phyloP scores from a whole-genome alignment of 2,797 vertebrate species.

The Rhadinocentrus ornatus region DNA sequence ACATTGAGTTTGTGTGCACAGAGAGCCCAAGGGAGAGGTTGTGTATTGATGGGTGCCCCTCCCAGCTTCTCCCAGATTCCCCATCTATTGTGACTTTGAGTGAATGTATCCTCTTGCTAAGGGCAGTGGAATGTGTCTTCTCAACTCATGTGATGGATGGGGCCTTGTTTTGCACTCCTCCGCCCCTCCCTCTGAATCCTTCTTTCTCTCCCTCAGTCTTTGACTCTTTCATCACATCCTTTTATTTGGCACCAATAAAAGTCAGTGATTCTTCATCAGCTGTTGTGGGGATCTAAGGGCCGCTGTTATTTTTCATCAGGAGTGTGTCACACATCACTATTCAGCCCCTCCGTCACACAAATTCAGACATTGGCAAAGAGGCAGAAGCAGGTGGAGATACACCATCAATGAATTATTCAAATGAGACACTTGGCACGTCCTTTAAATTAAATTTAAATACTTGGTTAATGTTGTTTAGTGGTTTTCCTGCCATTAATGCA shows the following conservation, averaged over 20 bases:
- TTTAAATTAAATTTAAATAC: conserved; percentile 76
- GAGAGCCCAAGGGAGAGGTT: conserved; percentile 76
- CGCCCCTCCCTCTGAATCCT: conserved; percentile 86
- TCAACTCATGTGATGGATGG: conserved; percentile 86
- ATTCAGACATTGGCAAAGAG: conserved; percentile 72
- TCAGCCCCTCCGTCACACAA: conserved; percentile 74
- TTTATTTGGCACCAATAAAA: conserved; percentile 86
- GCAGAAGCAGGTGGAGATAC: conserved; percentile 78
- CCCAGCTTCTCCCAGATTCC: conserved; percentile 80
- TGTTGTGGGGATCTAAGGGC: conserved; percentile 81
- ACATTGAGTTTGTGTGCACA: conserved; percentile 76
- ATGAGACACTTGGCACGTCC: conserved; percentile 73
- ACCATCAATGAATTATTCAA: conserved; percentile 81
- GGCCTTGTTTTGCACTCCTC: conserved; percentile 88
- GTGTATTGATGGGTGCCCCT: conserved; percentile 83
- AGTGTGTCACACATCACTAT: conserved; percentile 84
- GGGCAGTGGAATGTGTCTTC: conserved; percentile 86
- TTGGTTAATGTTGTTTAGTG: conserved; percentile 62
- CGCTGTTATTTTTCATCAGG: conserved; percentile 81
- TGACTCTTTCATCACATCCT: conserved; percentile 85
- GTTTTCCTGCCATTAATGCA: conserved; percentile 39
- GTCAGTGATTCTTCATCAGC: conserved; percentile 86
- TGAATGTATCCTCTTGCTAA: conserved; percentile 86
- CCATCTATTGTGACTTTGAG: conserved; percentile 85
- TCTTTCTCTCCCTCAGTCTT: conserved; percentile 83